phyloP scores from a whole-genome alignment of 2,113 vertebrate genomes.

The Ptilonorhynchus violaceus region DNA sequence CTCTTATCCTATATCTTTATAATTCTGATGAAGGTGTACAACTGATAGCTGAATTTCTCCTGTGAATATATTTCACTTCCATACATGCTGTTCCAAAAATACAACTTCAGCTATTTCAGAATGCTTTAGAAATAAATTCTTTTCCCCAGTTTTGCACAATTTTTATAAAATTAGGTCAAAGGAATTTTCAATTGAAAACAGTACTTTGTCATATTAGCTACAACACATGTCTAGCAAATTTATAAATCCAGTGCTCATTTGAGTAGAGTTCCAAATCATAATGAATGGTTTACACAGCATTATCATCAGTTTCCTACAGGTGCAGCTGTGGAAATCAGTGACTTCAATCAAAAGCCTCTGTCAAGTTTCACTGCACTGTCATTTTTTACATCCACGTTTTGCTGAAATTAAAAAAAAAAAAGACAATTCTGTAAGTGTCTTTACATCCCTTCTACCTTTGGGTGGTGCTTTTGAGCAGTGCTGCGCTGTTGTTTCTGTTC shows the following conservation, averaged over 20 bases:
- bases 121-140: slow-evolving; percentile 54
- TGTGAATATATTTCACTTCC: slow-evolving; percentile 21
- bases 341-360: slow-evolving; percentile 89
- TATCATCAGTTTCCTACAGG: slow-evolving; percentile 93
- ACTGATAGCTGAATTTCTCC: neutral
- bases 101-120: slow-evolving; percentile 38
- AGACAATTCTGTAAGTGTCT: slow-evolving; percentile 18
- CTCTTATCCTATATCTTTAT: neutral
- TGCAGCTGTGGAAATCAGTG: slow-evolving; percentile 87
- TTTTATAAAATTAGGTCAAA: slow-evolving; percentile 78
- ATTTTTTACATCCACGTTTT: slow-evolving; percentile 84
- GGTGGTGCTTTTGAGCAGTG: slow-evolving; percentile 85
- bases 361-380: slow-evolving; percentile 75
- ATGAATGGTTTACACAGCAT: slow-evolving; percentile 91
- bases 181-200: slow-evolving; percentile 71
- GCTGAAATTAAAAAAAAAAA: slow-evolving; percentile 70
- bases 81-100: neutral
- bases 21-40: slow-evolving; percentile 24
- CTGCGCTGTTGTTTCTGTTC: neutral
- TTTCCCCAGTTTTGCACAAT: slow-evolving; percentile 46
- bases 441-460: slow-evolving; percentile 73
- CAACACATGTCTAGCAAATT: slow-evolving; percentile 87
- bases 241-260: slow-evolving; percentile 84
- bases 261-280: slow-evolving; percentile 84
- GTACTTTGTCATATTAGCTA: slow-evolving; percentile 78